Evolutionary conservation across 2,797 vertebrate species (phyloP).

Genomic region (Chaenodraco wilsoni): DNA sequence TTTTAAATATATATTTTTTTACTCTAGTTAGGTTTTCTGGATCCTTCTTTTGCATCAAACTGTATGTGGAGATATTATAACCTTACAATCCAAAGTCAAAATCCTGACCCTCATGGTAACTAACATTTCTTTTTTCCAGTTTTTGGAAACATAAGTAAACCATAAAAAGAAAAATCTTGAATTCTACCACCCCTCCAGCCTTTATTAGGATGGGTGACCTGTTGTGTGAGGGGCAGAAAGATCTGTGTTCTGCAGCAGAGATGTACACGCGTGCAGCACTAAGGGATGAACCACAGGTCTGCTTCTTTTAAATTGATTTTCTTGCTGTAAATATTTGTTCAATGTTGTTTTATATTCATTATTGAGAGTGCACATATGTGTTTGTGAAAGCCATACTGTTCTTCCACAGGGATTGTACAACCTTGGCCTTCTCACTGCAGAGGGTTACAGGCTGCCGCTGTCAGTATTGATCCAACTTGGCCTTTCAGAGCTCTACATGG

Average conservation of each 20-base stretch:
- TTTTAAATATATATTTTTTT: not conserved
- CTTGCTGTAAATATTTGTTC: not conserved
- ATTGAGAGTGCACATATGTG: not conserved
- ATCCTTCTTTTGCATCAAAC: constrained; percentile 62
- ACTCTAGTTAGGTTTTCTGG: constrained; percentile 72
- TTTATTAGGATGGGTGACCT: constrained; percentile 86
- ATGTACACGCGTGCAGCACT: constrained; percentile 85
- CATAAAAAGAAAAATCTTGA: not conserved
- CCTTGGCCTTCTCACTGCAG: constrained; percentile 83
- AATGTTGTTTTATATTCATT: constrained; percentile 7
- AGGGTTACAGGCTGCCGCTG: constrained; percentile 77
- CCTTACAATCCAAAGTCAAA: constrained; percentile 76
- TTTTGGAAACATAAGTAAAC: not conserved
- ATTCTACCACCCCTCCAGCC: constrained; percentile 67
- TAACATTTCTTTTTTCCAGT: not conserved
- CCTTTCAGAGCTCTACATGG: constrained; percentile 73
- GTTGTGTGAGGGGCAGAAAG: constrained; percentile 73
- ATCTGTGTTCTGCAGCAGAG: constrained; percentile 75
- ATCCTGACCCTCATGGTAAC: constrained; percentile 80
- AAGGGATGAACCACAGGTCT: constrained; percentile 83
- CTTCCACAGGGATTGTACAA: constrained; percentile 84
- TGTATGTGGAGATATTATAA: constrained; percentile 86
- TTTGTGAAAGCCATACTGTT: constrained; percentile 15
- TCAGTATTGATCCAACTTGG: constrained; percentile 76
- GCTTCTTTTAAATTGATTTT: constrained; percentile 15